phyloP scores from a whole-genome alignment of 2,113 vertebrate genomes.

The Meles meles region DNA sequence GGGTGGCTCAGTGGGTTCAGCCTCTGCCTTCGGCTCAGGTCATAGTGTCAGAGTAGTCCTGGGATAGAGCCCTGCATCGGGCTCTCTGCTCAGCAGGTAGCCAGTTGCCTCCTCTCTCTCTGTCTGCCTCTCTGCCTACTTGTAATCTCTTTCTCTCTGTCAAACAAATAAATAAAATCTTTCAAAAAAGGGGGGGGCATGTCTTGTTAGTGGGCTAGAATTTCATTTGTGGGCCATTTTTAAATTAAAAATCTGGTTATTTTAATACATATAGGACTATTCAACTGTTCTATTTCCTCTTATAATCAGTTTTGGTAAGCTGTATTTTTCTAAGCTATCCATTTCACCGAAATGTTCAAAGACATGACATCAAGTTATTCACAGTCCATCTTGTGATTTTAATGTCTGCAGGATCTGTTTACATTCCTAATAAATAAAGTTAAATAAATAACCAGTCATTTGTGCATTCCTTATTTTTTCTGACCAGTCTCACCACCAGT shows the following conservation, averaged over 20 bases:
- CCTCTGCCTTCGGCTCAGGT: too few relatives aligned
- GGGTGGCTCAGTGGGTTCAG: too few relatives aligned
- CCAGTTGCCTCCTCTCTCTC: too few relatives aligned
- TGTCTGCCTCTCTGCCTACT: too few relatives aligned
- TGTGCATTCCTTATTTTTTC: neutral
- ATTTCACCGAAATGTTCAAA: conserved; percentile 24
- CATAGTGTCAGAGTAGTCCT: too few relatives aligned
- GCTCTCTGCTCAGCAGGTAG: too few relatives aligned
- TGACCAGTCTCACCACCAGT: neutral
- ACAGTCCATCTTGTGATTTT: neutral
- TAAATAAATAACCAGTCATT: neutral
- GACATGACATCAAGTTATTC: neutral
- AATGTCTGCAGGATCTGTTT: neutral
- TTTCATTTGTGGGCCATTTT: neutral
- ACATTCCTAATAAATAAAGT: neutral
- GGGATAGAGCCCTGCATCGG: too few relatives aligned
- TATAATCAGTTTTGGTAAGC: neutral
- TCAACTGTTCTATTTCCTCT: neutral
- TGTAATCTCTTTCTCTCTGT: too few relatives aligned
- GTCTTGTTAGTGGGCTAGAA: neutral
- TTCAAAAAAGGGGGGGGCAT: too few relatives aligned
- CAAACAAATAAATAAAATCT: too few relatives aligned
- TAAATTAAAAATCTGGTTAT: neutral
- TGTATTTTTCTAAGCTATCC: neutral
- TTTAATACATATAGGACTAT: neutral